Evolutionary conservation across 1,140 invertebrate species (phyloP).

Genomic region (Elysia chlorotica): DNA sequence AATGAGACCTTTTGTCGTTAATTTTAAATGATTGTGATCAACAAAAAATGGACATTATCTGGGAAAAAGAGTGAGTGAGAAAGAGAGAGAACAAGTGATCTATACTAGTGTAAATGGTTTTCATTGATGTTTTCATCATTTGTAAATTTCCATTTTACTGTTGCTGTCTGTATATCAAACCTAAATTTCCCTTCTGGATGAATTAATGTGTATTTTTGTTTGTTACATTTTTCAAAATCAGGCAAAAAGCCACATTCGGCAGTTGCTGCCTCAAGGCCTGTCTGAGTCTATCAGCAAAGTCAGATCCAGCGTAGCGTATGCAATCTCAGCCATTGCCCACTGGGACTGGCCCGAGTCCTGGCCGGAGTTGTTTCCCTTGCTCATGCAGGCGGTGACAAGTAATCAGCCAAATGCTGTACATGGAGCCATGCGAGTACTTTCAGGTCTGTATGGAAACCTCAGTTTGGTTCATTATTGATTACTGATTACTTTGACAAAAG

Average conservation of each 20-base stretch:
- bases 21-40: too few relatives aligned
- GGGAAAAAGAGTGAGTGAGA: too few relatives aligned
- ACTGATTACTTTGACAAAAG: too few relatives aligned
- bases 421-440: conserved; percentile 79
- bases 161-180: too few relatives aligned
- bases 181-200: too few relatives aligned
- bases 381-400: conserved; percentile 69
- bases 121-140: too few relatives aligned
- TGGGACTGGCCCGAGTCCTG: conserved; percentile 83
- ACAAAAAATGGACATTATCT: too few relatives aligned
- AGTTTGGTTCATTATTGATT: not conserved
- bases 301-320: conserved; percentile 74
- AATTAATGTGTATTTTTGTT: too few relatives aligned
- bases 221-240: conserved; percentile 33
- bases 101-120: too few relatives aligned
- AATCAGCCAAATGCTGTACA: conserved; percentile 69
- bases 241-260: conserved; percentile 72
- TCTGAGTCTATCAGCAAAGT: conserved; percentile 76
- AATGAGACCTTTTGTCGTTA: too few relatives aligned
- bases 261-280: conserved; percentile 72
- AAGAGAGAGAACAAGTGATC: too few relatives aligned
- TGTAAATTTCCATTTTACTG: too few relatives aligned
- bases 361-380: conserved; percentile 75
- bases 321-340: conserved; percentile 76
- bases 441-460: conserved; percentile 50